A percentile compares a stretch with the other conserved stretches of the same genome.
Evolutionary conservation across 2,888 invertebrate species (phyloP).

Genomic region (Microctonus hyperodae): DNA sequence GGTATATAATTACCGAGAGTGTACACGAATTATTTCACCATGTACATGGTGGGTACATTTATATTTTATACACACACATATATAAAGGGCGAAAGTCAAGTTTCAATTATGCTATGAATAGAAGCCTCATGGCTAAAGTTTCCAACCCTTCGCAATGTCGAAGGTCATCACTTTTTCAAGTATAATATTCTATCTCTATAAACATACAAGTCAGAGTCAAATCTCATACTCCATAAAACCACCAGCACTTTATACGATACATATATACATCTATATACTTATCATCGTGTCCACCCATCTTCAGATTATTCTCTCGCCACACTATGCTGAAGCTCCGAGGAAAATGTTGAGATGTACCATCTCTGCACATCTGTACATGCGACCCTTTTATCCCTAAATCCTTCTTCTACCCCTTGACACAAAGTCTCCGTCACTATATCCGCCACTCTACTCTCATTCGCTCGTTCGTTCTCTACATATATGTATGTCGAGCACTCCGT

Average conservation of each 20-base stretch:
- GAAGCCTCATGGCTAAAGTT: slow-evolving; percentile 10
- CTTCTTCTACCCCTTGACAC: slow-evolving; percentile 27
- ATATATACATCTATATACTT: not conserved
- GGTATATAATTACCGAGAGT: slow-evolving; percentile 1
- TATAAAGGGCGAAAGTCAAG: slow-evolving; percentile 15
- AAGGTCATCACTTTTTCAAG: not conserved
- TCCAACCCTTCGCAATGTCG: slow-evolving; percentile 4
- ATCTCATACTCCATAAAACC: not conserved
- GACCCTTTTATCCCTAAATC: slow-evolving; percentile 40
- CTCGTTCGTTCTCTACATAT: not conserved
- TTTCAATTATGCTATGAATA: slow-evolving; percentile 21
- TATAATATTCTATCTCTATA: not conserved
- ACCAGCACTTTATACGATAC: slow-evolving; percentile 12
- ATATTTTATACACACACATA: not conserved
- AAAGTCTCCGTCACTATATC: slow-evolving; percentile 21
- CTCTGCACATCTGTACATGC: slow-evolving; percentile 15
- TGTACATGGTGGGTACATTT: no score
- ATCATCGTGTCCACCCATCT: slow-evolving; percentile 6
- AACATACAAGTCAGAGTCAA: not conserved
- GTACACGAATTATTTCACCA: not conserved
- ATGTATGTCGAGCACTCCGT: slow-evolving; percentile 27
- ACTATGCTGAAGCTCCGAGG: not conserved
- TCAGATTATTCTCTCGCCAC: slow-evolving; percentile 5
- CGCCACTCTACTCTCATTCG: slow-evolving; percentile 12
- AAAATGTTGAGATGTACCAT: slow-evolving; percentile 19